phyloP scores from a whole-genome alignment of 2,888 invertebrate species.

The Scrobipalpa costella region DNA sequence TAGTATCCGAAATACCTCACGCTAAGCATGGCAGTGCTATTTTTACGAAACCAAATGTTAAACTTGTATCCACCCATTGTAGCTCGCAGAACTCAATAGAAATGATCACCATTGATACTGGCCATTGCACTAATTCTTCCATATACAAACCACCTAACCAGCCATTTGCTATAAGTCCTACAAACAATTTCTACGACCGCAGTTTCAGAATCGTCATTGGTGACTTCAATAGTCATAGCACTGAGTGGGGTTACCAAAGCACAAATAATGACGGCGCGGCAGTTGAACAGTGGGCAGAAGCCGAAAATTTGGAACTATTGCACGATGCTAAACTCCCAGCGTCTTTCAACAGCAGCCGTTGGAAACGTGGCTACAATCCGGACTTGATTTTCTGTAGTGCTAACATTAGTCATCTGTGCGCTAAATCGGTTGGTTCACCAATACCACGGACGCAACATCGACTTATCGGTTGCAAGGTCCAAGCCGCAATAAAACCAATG shows the following conservation, averaged over 20 bases:
- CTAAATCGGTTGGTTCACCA: conserved; percentile 4
- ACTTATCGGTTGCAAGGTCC: conserved; percentile 17
- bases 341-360: conserved; percentile 10
- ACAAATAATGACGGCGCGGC: conserved; percentile 3
- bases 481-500: not conserved
- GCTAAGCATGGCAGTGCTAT: conserved; percentile 14
- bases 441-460: conserved; percentile 26
- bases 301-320: conserved; percentile 6
- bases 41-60: not conserved
- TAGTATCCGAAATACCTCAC: conserved; percentile 16
- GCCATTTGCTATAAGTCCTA: not conserved
- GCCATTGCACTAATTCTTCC: not conserved
- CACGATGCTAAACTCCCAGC: conserved; percentile 14
- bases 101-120: not conserved
- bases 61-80: not conserved
- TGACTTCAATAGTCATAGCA: conserved; percentile 1
- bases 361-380: conserved; percentile 21
- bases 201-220: not conserved
- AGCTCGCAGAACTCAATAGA: not conserved
- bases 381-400: conserved; percentile 9
- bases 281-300: conserved; percentile 25
- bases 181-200: not conserved
- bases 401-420: not conserved
- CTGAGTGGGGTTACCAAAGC: conserved; percentile 18
- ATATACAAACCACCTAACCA: conserved; percentile 9